Conservation (phyloP, 2,113 vertebrate genomes). For the Odontophorus gujanensis region DNA sequence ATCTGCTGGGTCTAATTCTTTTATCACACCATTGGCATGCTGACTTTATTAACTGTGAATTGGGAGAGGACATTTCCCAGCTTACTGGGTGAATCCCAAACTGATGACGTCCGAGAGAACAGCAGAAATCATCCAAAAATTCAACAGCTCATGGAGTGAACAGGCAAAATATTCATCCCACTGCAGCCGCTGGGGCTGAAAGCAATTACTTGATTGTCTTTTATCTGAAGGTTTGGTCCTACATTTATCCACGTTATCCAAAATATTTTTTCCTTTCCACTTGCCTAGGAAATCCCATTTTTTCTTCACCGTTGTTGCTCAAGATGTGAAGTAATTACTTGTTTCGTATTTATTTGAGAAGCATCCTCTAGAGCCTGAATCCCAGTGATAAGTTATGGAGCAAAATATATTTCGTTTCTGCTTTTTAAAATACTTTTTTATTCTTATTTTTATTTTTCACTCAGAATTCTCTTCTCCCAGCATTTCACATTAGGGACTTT, state of each 20-base stretch:
- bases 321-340: not conserved
- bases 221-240: not conserved
- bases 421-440: not conserved
- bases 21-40: not conserved
- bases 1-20: not conserved
- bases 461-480: not conserved
- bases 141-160: not conserved
- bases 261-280: not conserved
- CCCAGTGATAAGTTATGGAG: not conserved
- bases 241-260: not conserved
- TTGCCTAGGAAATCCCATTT: not conserved
- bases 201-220: not conserved
- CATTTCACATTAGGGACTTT: not conserved
- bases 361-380: not conserved
- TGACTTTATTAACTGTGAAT: not conserved
- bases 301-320: not conserved
- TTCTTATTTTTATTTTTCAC: not conserved
- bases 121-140: not conserved
- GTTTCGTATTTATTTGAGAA: not conserved
- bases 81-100: not conserved
- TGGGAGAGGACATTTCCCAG: not conserved
- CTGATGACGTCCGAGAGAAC: not conserved
- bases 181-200: not conserved
- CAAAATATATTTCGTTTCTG: not conserved
- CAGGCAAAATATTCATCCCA: not conserved